Evolutionary conservation across 2,113 vertebrate genomes (phyloP).

Genomic region (Micromys minutus): DNA sequence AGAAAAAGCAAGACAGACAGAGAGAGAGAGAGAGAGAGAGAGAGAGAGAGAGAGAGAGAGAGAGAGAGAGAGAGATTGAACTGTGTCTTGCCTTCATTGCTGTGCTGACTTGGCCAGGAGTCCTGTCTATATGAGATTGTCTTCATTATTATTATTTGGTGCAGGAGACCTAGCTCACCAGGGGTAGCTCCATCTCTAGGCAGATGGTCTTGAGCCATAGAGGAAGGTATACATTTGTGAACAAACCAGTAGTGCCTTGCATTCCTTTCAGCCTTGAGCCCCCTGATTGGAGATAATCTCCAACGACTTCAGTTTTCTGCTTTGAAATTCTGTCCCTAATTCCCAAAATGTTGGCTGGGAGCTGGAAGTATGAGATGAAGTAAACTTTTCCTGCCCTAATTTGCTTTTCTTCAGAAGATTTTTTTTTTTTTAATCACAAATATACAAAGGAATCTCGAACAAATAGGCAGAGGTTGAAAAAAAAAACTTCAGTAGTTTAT

Average conservation of each 20-base stretch:
- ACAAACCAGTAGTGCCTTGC: no score
- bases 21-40: not conserved
- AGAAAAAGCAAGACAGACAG: no score
- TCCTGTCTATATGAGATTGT: not conserved
- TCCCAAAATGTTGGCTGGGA: not conserved
- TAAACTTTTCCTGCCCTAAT: not conserved
- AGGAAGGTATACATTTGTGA: not conserved
- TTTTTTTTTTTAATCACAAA: not conserved
- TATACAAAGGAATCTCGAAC: not conserved
- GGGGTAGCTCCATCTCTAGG: no score
- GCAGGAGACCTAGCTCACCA: no score
- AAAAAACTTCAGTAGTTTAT: not conserved
- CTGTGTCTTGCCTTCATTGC: no score
- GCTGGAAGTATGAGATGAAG: not conserved
- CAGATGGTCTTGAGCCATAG: not conserved
- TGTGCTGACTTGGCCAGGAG: not conserved
- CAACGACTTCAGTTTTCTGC: not conserved
- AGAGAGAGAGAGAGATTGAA: not conserved
- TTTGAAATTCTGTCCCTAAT: not conserved
- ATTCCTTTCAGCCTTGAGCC: not conserved
- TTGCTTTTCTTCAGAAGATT: not conserved
- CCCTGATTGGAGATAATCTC: no score
- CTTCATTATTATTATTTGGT: not conserved
- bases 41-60: not conserved
- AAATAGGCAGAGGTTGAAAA: not conserved